Percentiles rank a stretch among this genome's conserved stretches.
Evolutionary conservation across 2,888 invertebrate species (phyloP).

Genomic region (Plebejus argus): DNA sequence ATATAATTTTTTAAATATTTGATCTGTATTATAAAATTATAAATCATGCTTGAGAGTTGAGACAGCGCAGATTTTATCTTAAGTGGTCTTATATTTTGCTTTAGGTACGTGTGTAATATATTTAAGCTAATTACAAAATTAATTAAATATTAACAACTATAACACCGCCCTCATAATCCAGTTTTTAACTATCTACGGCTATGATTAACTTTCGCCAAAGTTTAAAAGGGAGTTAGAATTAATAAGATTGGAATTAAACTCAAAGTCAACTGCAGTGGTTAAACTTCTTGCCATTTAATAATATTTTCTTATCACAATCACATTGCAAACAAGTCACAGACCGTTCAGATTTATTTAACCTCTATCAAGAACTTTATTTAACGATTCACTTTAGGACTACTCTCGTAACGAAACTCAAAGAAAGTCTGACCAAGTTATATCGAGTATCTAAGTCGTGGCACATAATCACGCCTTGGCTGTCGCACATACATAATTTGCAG

Average conservation of each 20-base stretch:
- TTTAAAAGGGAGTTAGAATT: too few species aligned
- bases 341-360: background rate
- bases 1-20: too few species aligned
- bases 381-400: too few species aligned
- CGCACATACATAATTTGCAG: constrained; percentile 45
- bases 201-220: background rate
- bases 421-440: background rate
- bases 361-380: background rate
- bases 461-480: constrained; percentile 36
- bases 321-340: too few species aligned
- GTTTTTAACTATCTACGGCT: background rate
- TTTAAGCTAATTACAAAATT: background rate
- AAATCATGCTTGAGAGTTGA: background rate
- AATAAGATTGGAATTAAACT: too few species aligned
- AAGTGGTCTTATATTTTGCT: background rate
- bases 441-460: constrained; percentile 35
- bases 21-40: background rate
- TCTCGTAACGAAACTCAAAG: too few species aligned
- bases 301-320: too few species aligned
- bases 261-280: too few species aligned
- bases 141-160: background rate
- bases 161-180: background rate
- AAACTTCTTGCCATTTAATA: too few species aligned
- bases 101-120: background rate
- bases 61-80: background rate